Evolutionary conservation across 1,140 invertebrate genomes (phyloP).

Genomic region (Drosophila auraria): DNA sequence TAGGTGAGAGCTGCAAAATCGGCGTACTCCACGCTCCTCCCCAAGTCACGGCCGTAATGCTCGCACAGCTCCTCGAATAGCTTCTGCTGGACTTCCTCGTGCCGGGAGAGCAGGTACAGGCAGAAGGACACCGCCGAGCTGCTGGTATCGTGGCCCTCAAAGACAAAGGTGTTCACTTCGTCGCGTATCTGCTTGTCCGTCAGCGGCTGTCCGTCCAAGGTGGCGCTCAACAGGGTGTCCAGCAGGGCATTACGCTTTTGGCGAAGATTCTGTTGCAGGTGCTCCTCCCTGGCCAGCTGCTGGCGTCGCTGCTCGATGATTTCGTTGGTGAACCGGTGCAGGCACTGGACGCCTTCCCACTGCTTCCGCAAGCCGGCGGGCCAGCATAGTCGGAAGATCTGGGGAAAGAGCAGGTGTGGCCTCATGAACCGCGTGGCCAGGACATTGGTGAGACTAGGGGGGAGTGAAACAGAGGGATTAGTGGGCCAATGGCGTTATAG

Average conservation of each 20-base stretch:
- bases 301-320: slow-evolving; percentile 86
- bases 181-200: slow-evolving; percentile 89
- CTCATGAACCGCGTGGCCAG: slow-evolving; percentile 66
- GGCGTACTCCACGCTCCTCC: slow-evolving; percentile 72
- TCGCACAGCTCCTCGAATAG: slow-evolving; percentile 87
- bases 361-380: slow-evolving; percentile 67
- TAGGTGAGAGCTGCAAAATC: slow-evolving; percentile 87
- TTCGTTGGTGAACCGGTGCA: slow-evolving; percentile 88
- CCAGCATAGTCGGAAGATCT: slow-evolving; percentile 59
- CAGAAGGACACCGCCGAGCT: slow-evolving; percentile 87
- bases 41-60: slow-evolving; percentile 85
- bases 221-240: slow-evolving; percentile 90
- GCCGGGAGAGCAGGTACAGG: slow-evolving; percentile 86
- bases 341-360: slow-evolving; percentile 55
- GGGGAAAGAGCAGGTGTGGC: slow-evolving; percentile 76
- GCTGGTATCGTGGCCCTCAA: slow-evolving; percentile 91
- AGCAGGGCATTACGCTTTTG: slow-evolving; percentile 89
- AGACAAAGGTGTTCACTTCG: slow-evolving; percentile 92
- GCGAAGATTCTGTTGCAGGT: slow-evolving; percentile 60
- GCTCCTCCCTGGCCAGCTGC: slow-evolving; percentile 43
- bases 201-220: slow-evolving; percentile 86
- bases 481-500: background rate
- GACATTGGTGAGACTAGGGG: slow-evolving; percentile 62
- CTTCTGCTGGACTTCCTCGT: slow-evolving; percentile 87
- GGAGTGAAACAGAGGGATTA: background rate